Evolutionary conservation across 2,113 vertebrate species (phyloP), one percentile per base, ranked within the genome.

Genomic region (Strigops habroptila): DNA sequence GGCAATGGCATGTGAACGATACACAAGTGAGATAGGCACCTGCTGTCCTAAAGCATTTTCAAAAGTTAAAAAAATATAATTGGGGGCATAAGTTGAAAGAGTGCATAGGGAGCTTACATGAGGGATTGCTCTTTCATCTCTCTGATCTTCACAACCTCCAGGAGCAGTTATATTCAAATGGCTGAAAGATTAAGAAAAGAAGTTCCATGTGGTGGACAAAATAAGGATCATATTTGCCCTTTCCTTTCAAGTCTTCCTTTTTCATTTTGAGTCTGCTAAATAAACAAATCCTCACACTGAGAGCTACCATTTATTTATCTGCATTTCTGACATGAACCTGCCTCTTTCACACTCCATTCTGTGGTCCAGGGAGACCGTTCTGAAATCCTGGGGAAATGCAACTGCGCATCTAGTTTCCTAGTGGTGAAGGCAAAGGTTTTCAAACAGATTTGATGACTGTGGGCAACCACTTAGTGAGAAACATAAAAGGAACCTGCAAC

Each of bases 111-210:
- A 91, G 82, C 79, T 79, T 88, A 83, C 35, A 49, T 18, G 59
- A 70, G 67, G 55, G 41, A 74, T 67, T 82, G 60, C 18, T 55
- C 68, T 94, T 94, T 82, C 11, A 5, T 90, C n/a, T 88, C 59
- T 82, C 53, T 90, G 59, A 82, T 91, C 41, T 74, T 53, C 59
- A 82, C 60, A 91, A 55, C 68, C 46, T 75, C 59, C 79, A 78
- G 75, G 35, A 93, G 21, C 39, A 46, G 68, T 82, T n/a, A 4
- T 76, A 90, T 79, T 92, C 41, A 94, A 46, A 88, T 74, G 79
- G 68, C 39, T 83, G 63, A 93, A 91, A 59, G 68, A 96, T 95
- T 96, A 93, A 87, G 49, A 90, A 65, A 91, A 90, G 82, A 77
- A 71, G 43, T 88, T 95, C 49, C 64, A 49, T 74, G 48, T 33